These are phyloP conservation scores for Rhinogobius similis DNA, from an alignment of 2,113 vertebrate genomes.

Conservation along the genomic window DNA sequence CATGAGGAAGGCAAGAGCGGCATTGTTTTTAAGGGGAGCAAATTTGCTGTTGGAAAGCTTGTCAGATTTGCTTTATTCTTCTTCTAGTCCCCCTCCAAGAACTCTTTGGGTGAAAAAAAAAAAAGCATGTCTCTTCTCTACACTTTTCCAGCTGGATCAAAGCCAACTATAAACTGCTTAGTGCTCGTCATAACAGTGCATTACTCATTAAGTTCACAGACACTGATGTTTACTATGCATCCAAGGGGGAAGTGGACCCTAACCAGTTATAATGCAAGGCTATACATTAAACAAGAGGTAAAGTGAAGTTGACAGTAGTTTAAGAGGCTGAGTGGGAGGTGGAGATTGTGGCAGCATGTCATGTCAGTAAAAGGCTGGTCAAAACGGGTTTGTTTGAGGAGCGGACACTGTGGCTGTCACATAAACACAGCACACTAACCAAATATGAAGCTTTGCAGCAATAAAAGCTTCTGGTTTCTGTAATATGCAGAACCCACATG, in stretches of 20 bases:
- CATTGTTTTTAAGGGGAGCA: constrained; percentile 77
- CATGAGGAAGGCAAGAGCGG: constrained; percentile 74
- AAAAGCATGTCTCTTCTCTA: constrained; percentile 42
- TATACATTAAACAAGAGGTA: constrained; percentile 63
- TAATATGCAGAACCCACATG: neutral
- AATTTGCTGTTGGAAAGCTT: constrained; percentile 74
- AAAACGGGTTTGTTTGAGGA: constrained; percentile 57
- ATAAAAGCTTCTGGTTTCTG: constrained; percentile 20
- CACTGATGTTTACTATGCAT: constrained; percentile 40
- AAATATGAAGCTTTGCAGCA: constrained; percentile 31
- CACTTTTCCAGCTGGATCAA: constrained; percentile 50
- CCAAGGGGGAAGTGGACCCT: constrained; percentile 19
- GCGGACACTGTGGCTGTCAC: constrained; percentile 26
- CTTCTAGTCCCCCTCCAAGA: constrained; percentile 42
- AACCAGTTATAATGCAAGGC: constrained; percentile 59
- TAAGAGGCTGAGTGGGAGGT: constrained; percentile 36
- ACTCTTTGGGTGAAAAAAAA: constrained; percentile 41
- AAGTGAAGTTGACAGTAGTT: constrained; percentile 45
- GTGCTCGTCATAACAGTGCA: constrained; percentile 19
- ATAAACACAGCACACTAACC: constrained; percentile 11
- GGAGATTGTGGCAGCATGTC: constrained; percentile 41
- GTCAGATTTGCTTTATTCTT: constrained; percentile 73
- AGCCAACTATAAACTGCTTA: constrained; percentile 48
- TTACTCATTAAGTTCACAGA: constrained; percentile 61
- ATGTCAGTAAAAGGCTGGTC: constrained; percentile 48